phyloP scores from a whole-genome alignment of 2,888 invertebrate species.

The Bellardia bayeri region DNA sequence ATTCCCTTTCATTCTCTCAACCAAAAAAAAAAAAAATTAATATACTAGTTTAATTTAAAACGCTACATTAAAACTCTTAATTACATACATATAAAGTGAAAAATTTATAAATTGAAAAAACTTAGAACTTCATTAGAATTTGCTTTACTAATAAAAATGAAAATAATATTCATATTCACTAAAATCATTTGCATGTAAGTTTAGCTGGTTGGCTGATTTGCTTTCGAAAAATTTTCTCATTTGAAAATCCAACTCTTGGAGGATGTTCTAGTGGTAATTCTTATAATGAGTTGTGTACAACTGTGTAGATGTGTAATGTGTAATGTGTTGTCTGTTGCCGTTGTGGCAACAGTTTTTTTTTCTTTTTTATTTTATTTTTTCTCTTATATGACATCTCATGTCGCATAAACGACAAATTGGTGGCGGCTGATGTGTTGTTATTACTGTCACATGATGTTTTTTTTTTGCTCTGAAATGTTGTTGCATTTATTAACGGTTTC shows the following conservation, averaged over 20 bases:
- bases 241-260: background rate
- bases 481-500: conserved; percentile 33
- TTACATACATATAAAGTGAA: background rate
- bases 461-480: conserved; percentile 13
- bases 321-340: background rate
- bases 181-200: background rate
- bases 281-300: background rate
- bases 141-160: background rate
- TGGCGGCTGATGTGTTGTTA: conserved; percentile 63
- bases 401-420: conserved; percentile 48
- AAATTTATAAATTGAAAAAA: background rate
- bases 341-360: background rate
- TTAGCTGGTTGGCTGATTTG: background rate
- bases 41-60: background rate
- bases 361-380: background rate
- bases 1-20: too few relatives aligned
- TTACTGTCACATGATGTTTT: conserved; percentile 63
- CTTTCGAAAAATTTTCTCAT: background rate
- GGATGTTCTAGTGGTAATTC: background rate
- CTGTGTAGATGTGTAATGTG: conserved; percentile 10
- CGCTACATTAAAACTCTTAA: background rate
- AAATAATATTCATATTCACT: conserved; percentile 3
- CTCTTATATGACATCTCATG: conserved; percentile 1
- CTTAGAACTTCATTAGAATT: background rate
- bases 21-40: too few relatives aligned